Conservation (phyloP, 2,888 invertebrate species). For the Nesidiocoris tenuis region DNA sequence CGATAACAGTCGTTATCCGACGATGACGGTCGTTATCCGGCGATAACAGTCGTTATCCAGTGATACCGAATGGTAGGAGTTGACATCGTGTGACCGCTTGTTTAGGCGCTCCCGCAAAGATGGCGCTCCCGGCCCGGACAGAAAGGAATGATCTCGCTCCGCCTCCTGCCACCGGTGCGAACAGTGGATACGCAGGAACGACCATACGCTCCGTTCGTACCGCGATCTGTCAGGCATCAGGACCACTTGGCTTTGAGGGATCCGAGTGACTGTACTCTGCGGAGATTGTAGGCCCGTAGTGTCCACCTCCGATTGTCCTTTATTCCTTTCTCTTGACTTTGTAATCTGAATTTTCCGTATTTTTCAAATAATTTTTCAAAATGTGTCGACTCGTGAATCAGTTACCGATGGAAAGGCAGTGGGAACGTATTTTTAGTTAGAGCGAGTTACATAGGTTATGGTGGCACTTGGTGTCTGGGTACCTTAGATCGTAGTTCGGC, state of each 20-base stretch:
- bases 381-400: too few relatives aligned
- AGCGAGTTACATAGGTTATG: neutral
- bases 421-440: neutral
- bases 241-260: constrained; percentile 34
- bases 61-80: too few relatives aligned
- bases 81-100: too few relatives aligned
- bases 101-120: constrained; percentile 21
- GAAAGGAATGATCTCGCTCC: constrained; percentile 39
- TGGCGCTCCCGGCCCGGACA: constrained; percentile 6
- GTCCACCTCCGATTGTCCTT: too few relatives aligned
- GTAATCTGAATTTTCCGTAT: too few relatives aligned
- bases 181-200: constrained; percentile 31
- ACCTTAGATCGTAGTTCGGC: neutral
- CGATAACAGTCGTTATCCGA: too few relatives aligned
- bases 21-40: too few relatives aligned
- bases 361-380: too few relatives aligned
- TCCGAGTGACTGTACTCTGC: neutral
- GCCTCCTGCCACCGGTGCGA: constrained; percentile 38
- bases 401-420: neutral
- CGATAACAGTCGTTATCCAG: too few relatives aligned
- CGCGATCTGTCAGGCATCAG: constrained; percentile 34
- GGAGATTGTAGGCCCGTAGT: too few relatives aligned
- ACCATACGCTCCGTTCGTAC: constrained; percentile 21
- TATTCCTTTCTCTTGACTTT: too few relatives aligned
- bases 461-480: neutral